Evolutionary conservation across 2,113 vertebrate species (phyloP).

Genomic region (Prionailurus bengalensis): DNA sequence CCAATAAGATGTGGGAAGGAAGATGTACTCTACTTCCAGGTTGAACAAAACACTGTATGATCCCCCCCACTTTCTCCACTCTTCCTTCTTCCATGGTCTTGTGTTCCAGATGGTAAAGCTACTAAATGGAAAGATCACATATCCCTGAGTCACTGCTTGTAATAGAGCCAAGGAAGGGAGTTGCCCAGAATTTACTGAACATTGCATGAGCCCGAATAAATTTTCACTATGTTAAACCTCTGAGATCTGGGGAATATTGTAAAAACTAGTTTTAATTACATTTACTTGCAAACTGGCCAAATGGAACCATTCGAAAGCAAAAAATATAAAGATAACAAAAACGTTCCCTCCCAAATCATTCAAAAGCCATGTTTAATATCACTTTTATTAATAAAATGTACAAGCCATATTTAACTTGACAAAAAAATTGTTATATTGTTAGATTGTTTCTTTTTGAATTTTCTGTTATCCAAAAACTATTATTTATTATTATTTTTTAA

Average conservation of each 20-base stretch:
- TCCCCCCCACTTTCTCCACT: background rate
- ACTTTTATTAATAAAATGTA: background rate
- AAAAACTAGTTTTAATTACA: background rate
- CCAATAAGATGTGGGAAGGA: background rate
- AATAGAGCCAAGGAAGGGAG: background rate
- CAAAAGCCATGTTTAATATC: background rate
- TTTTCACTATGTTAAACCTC: background rate
- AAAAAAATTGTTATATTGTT: background rate
- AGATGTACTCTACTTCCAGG: background rate
- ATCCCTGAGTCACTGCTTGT: background rate
- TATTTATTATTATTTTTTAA: background rate
- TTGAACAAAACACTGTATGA: background rate
- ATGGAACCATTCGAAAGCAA: background rate
- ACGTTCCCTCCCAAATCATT: background rate
- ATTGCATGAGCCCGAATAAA: background rate
- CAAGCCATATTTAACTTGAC: background rate
- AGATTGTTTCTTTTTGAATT: background rate
- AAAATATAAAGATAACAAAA: constrained; percentile 7
- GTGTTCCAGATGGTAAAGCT: background rate
- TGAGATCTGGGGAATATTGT: background rate
- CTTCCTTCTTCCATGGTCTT: background rate
- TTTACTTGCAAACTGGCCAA: background rate
- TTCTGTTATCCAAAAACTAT: background rate
- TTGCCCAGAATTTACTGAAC: background rate
- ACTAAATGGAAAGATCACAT: background rate